A percentile compares a stretch with the other conserved stretches of the same genome.
These are phyloP conservation scores for Parnassius glacialis DNA, from an alignment of 2,888 invertebrate genomes.

Conservation along the genomic window DNA sequence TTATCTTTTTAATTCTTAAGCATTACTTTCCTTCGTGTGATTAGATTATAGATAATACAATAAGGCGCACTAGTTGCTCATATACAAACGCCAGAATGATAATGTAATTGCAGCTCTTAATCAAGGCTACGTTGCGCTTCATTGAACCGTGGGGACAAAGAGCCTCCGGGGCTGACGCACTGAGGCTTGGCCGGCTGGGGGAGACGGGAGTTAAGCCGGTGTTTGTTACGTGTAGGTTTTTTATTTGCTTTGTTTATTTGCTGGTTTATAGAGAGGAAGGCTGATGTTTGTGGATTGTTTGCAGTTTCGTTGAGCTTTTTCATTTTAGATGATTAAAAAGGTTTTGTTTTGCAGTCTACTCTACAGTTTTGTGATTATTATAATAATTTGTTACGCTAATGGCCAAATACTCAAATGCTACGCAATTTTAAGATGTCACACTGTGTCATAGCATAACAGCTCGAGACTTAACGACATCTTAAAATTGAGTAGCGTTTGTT, in stretches of 20 bases:
- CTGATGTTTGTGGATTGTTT: not conserved
- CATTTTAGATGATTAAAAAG: constrained; percentile 2
- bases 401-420: too few relatives aligned
- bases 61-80: constrained; percentile 16
- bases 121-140: constrained; percentile 27
- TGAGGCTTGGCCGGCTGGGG: not conserved
- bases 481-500: too few relatives aligned
- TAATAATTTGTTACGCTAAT: too few relatives aligned
- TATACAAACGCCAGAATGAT: constrained; percentile 19
- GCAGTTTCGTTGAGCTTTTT: constrained; percentile 1
- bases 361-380: not conserved
- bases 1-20: too few relatives aligned
- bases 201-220: not conserved
- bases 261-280: constrained; percentile 9
- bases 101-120: constrained; percentile 34
- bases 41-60: not conserved
- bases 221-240: constrained; percentile 4
- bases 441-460: too few relatives aligned
- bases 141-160: constrained; percentile 29
- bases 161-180: constrained; percentile 30
- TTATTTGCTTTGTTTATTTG: constrained; percentile 7
- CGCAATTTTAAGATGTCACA: too few relatives aligned
- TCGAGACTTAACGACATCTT: too few relatives aligned
- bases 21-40: not conserved
- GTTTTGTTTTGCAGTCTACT: constrained; percentile 2